Evolutionary conservation across 2,888 invertebrate species (phyloP).

Genomic region (Drosophila neonasuta): DNA sequence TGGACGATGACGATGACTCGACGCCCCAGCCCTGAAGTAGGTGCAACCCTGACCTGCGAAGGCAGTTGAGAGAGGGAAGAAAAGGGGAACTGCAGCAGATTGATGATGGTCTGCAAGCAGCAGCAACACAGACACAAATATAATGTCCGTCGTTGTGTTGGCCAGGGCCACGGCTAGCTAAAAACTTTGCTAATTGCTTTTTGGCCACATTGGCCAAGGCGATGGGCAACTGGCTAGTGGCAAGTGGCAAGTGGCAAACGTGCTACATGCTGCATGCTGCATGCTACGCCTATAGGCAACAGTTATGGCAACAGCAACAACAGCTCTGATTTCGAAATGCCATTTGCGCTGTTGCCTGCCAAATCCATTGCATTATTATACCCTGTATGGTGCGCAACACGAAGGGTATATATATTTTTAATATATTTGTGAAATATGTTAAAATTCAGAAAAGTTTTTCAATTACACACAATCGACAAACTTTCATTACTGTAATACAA

Average conservation of each 20-base stretch:
- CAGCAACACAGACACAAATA: slow-evolving; percentile 12
- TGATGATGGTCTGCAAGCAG: slow-evolving; percentile 62
- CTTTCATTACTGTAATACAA: no score
- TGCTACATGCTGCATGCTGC: slow-evolving; percentile 10
- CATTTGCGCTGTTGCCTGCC: slow-evolving; percentile 29
- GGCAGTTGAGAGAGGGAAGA: not conserved
- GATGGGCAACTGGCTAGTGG: slow-evolving; percentile 39
- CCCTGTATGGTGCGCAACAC: not conserved
- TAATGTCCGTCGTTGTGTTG: not conserved
- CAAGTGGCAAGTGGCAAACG: not conserved
- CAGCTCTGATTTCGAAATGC: slow-evolving; percentile 17
- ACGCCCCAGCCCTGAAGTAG: not conserved
- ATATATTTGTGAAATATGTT: no score
- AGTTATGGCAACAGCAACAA: slow-evolving; percentile 41
- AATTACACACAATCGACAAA: no score
- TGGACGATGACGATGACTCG: slow-evolving; percentile 62
- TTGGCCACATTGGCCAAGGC: slow-evolving; percentile 64
- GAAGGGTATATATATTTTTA: no score
- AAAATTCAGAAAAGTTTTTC: no score
- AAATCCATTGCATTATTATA: slow-evolving; percentile 40
- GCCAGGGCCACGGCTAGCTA: slow-evolving; percentile 31
- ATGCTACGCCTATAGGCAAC: slow-evolving; percentile 23
- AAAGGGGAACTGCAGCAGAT: slow-evolving; percentile 60
- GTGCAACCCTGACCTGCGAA: slow-evolving; percentile 6
- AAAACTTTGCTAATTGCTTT: slow-evolving; percentile 79